These are phyloP conservation scores for Crypturellus tataupa DNA, from an alignment of 2,797 vertebrate genomes.

Conservation along the genomic window DNA sequence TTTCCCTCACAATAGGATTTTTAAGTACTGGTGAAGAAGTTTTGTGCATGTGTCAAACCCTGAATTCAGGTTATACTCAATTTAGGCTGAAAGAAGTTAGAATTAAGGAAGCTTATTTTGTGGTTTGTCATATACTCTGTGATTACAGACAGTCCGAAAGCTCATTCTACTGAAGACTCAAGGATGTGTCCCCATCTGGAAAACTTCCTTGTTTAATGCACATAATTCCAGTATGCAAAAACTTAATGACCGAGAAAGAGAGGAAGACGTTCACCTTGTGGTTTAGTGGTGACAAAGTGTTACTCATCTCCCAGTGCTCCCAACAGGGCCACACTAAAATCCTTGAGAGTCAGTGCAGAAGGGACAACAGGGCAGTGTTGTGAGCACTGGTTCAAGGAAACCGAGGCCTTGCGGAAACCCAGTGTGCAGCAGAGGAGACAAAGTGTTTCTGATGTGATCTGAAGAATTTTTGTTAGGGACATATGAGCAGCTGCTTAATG, in stretches of 20 bases:
- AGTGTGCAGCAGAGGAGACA: neutral
- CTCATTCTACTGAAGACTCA: constrained; percentile 42
- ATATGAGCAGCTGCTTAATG: constrained; percentile 11
- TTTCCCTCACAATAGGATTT: neutral
- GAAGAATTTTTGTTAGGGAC: neutral
- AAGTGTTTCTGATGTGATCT: neutral
- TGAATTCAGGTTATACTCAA: constrained; percentile 13
- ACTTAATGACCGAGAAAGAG: constrained; percentile 63
- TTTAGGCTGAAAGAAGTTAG: constrained; percentile 53
- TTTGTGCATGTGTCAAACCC: neutral
- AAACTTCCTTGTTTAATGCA: constrained; percentile 51
- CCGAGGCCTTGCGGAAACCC: neutral
- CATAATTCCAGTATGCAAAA: constrained; percentile 68
- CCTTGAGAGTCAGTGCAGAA: neutral
- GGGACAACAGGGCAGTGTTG: neutral
- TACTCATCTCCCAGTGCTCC: constrained; percentile 3
- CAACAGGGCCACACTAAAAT: neutral
- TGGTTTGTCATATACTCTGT: constrained; percentile 56
- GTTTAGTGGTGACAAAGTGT: constrained; percentile 43
- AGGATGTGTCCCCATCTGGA: constrained; percentile 11
- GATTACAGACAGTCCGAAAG: constrained; percentile 57
- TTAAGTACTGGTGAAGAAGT: constrained; percentile 3
- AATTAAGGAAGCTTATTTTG: constrained; percentile 63
- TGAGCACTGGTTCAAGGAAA: neutral
- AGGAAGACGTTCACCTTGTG: constrained; percentile 28